These are phyloP conservation scores for Ligdia adustata DNA, from an alignment of 2,888 invertebrate species.

Conservation along the genomic window DNA sequence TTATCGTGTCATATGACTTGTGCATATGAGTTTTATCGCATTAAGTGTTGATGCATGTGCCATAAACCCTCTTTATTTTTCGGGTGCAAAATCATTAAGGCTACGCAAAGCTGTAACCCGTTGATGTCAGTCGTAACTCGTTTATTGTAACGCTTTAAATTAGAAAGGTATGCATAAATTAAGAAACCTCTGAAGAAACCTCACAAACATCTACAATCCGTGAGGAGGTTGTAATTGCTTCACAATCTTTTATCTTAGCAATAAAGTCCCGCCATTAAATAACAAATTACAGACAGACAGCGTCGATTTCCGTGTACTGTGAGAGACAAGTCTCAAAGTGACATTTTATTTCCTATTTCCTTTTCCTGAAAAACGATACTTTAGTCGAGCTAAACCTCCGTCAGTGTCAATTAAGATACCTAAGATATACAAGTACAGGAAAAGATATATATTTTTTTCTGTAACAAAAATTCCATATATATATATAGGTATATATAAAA, in stretches of 20 bases:
- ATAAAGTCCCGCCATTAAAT: constrained; percentile 28
- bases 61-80: constrained; percentile 73
- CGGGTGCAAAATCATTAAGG: constrained; percentile 72
- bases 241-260: constrained; percentile 29
- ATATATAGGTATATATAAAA: neutral
- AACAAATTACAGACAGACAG: constrained; percentile 22
- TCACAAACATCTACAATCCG: constrained; percentile 41
- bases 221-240: constrained; percentile 54
- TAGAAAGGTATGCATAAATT: constrained; percentile 66
- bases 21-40: too few species aligned
- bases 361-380: constrained; percentile 49
- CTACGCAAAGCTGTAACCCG: constrained; percentile 67
- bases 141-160: constrained; percentile 76
- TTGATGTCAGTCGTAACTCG: constrained; percentile 77
- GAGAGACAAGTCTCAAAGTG: constrained; percentile 20
- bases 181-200: constrained; percentile 46
- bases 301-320: constrained; percentile 20
- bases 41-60: constrained; percentile 62
- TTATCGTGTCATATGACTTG: too few species aligned
- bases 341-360: constrained; percentile 29
- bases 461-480: too few species aligned
- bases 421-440: constrained; percentile 21
- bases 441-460: too few species aligned
- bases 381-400: constrained; percentile 60
- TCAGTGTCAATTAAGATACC: constrained; percentile 71